These are phyloP conservation scores for Ceramica pisi DNA, from an alignment of 2,888 invertebrate genomes.

Conservation along the genomic window DNA sequence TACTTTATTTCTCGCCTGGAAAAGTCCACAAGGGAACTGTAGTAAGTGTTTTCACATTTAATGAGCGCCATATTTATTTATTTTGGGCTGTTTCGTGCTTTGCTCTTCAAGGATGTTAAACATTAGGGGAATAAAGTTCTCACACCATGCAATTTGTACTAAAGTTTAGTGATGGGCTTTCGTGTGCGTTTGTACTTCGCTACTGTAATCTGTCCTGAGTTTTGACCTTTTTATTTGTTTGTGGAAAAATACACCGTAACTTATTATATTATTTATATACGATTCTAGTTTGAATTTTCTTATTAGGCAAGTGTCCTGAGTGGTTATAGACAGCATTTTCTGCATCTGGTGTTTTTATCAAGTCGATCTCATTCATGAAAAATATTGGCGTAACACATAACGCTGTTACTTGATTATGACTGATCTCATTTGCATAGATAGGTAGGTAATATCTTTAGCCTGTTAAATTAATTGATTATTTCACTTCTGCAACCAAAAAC, in stretches of 20 bases:
- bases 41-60: slow-evolving; percentile 59
- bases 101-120: slow-evolving; percentile 62
- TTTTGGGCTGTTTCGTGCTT: slow-evolving; percentile 42
- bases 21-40: slow-evolving; percentile 43
- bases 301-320: not conserved
- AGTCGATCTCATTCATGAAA: slow-evolving; percentile 27
- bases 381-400: slow-evolving; percentile 15
- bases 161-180: slow-evolving; percentile 44
- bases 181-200: slow-evolving; percentile 29
- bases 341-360: not conserved
- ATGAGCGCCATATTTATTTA: slow-evolving; percentile 61
- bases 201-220: slow-evolving; percentile 20
- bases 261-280: not conserved
- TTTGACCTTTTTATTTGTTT: not conserved
- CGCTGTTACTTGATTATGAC: slow-evolving; percentile 14
- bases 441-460: not conserved
- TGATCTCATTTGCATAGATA: slow-evolving; percentile 14
- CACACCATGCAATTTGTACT: slow-evolving; percentile 56
- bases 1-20: slow-evolving; percentile 33
- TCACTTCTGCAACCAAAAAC: slow-evolving; percentile 11
- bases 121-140: slow-evolving; percentile 62
- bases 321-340: not conserved
- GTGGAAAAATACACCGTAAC: not conserved
- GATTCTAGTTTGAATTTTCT: not conserved
- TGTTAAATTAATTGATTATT: slow-evolving; percentile 18